Evolutionary conservation across 2,888 invertebrate species (phyloP).

Genomic region (Scaptomyza reducta): DNA sequence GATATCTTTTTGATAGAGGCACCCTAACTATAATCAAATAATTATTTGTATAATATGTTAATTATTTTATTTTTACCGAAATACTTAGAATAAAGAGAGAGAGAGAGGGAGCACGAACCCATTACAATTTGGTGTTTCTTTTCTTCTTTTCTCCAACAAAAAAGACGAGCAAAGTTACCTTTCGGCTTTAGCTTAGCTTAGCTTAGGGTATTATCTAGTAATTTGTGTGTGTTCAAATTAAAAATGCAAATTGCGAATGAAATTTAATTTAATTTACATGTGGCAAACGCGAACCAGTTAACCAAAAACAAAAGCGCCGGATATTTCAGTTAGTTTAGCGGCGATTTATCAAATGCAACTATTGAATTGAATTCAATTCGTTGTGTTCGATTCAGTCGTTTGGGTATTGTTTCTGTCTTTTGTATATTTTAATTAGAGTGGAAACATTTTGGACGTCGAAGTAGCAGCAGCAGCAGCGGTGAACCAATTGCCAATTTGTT

Average conservation of each 20-base stretch:
- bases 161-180: constrained; percentile 16
- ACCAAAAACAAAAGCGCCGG: constrained; percentile 58
- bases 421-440: constrained; percentile 76
- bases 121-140: too few species aligned
- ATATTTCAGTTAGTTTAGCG: constrained; percentile 46
- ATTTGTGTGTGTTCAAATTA: constrained; percentile 73
- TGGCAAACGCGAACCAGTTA: constrained; percentile 43
- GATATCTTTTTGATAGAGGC: too few species aligned
- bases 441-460: constrained; percentile 43
- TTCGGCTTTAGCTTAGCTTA: not conserved
- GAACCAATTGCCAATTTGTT: constrained; percentile 67
- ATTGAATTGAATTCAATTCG: constrained; percentile 2
- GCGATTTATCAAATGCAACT: constrained; percentile 56
- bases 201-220: constrained; percentile 19
- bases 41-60: too few species aligned
- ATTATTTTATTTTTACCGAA: too few species aligned
- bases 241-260: constrained; percentile 75
- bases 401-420: constrained; percentile 10
- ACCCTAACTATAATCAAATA: too few species aligned
- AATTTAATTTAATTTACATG: constrained; percentile 70
- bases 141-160: too few species aligned
- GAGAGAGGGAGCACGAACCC: too few species aligned
- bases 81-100: too few species aligned
- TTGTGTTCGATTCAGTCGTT: constrained; percentile 54
- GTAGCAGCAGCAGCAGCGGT: constrained; percentile 14